Evolutionary conservation across 2,797 vertebrate species (phyloP), one percentile per base, ranked within the genome.

Genomic region (Sternarchorhynchus goeldii): DNA sequence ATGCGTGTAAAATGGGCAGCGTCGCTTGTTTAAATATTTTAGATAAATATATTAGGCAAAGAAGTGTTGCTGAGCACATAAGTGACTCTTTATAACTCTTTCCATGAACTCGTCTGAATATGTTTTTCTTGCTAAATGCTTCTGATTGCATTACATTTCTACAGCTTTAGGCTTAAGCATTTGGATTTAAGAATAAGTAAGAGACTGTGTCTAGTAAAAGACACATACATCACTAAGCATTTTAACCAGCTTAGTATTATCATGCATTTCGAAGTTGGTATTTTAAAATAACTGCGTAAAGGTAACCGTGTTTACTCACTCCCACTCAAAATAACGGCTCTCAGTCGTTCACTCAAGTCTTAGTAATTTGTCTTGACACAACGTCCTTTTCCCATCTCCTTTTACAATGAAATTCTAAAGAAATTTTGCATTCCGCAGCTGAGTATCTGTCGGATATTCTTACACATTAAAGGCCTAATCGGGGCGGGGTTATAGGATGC

Each of bases 361-460:
- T 34, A 36, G 78, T 66, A 75, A 88, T 88, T 90, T 88, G 86
- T 82, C 82, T 86, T 87, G 80, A 88, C 73, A 72, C 79, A 85
- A 79, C 84, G 60, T 64, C 83, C 14, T 74, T 76, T 69, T 75
- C 56, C n/a, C 0, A 66, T 56, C 76, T 79, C 60, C 75, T 78
- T 84, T 78, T 67, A 63, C 70, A 77, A 82, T 66, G 34, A 69
- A 73, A 83, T 79, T 84, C 79, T 79, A 80, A 76, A 84, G 78
- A 75, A 73, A 83, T 63, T 50, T 78, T 73, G 76, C 78, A 82
- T 85, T 80, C 71, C 79, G 81, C 25, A 60, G 50, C 60, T 83
- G 56, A 87, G 66, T 25, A 80, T 50, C 66, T 68, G 75, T 73
- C 62, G 67, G 75, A 84, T 87, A 89, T 83, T 81, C 84, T 88